Base-by-base conservation (phyloP, 2,888 invertebrate genomes). In the Hydrotaea diabolus region DNA sequence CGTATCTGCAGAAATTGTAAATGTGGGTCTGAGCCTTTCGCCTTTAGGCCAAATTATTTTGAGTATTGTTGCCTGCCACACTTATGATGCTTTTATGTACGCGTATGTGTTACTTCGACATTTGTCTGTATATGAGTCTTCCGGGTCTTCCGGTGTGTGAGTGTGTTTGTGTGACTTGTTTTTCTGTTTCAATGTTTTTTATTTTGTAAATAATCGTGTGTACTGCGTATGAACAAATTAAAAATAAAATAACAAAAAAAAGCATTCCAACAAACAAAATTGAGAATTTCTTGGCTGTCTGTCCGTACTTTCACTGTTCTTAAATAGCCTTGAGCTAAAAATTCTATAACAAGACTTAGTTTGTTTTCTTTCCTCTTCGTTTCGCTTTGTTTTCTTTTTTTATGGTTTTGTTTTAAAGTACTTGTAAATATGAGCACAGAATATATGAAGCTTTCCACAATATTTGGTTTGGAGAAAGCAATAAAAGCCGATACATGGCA, bases 261-360 rank as follows among this genome's bases (percentile, higher is more conserved):
- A 4, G 17, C 2, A 31, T 31, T 36, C n/a, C 11, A 9, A 64
- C 36, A 64, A 36, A 64, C n/a, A 64, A 71, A 62, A 59, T 62
- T 17, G 59, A 53, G n/a, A 13, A 71, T 72, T 73, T 77, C 13
- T 82, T 82, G 49, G 9, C 43, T 7, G 43, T 49, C 49, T 7
- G 49, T 49, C 49, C 49, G 69, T 66, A 77, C 76, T 77, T 77
- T 78, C 75, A 80, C 79, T 80, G 39, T 76, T 39, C 36, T 31
- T 73, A n/a, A 77, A 73, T 75, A 55, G 77, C 80, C 80, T 77
- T 83, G 80, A 77, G 83, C 83, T 69, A 31, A 49, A 83, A 80
- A 36, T 83, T 39, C 64, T 64, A 64, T 64, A 64, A 64, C 26
- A 64, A 64, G 59, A n/a, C 31, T n/a, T 31, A 36, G 17, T 64